Evolutionary conservation across 2,888 invertebrate genomes (phyloP).

Genomic region (Amiota communis): DNA sequence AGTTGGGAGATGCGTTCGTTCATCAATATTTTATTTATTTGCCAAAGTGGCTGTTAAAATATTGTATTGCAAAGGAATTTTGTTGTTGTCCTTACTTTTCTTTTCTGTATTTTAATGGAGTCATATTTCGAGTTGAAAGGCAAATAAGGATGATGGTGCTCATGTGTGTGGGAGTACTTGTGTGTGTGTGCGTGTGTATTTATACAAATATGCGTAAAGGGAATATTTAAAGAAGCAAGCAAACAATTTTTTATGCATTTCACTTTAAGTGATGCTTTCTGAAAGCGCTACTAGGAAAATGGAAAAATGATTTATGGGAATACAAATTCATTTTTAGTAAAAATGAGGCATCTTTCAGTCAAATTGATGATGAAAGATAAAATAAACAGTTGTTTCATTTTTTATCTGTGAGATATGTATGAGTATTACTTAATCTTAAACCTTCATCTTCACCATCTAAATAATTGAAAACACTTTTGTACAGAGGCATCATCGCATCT

Average conservation of each 20-base stretch:
- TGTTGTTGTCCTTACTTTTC: not conserved
- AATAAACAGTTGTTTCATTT: too few species aligned
- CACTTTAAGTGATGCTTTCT: not conserved
- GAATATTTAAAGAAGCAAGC: slow-evolving; percentile 55
- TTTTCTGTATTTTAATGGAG: slow-evolving; percentile 21
- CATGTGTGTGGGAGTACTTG: not conserved
- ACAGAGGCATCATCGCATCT: too few species aligned
- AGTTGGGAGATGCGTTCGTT: slow-evolving; percentile 27
- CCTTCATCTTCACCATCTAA: too few species aligned
- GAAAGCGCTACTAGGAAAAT: not conserved
- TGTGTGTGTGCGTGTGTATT: not conserved
- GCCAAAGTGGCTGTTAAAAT: slow-evolving; percentile 58
- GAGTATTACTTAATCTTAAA: too few species aligned
- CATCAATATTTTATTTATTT: slow-evolving; percentile 53
- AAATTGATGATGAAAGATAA: too few species aligned
- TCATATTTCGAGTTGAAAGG: slow-evolving; percentile 31
- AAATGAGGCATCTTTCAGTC: not conserved
- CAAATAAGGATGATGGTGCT: slow-evolving; percentile 20
- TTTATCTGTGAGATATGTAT: too few species aligned
- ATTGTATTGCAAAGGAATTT: slow-evolving; percentile 51
- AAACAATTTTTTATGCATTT: slow-evolving; percentile 39
- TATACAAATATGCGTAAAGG: slow-evolving; percentile 46
- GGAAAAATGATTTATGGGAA: slow-evolving; percentile 16
- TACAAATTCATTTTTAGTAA: not conserved
- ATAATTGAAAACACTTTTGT: too few species aligned